Evolutionary conservation across 2,888 invertebrate genomes (phyloP), one percentile per base, ranked within the genome.

Genomic region (Harpalus rufipes): DNA sequence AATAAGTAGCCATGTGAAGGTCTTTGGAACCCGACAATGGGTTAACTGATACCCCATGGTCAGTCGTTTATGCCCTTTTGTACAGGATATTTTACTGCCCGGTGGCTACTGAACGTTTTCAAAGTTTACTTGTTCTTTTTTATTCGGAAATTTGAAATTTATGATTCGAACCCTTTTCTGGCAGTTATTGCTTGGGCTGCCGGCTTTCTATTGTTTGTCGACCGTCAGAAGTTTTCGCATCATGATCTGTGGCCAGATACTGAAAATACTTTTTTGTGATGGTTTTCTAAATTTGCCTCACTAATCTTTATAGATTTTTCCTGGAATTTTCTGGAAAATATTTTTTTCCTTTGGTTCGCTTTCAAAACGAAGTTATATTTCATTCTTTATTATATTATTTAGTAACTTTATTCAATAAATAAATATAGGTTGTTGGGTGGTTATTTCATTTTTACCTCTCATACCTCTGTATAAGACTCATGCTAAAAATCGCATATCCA

Each of bases 111-210:
- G 82, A 82, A 82, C 65, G 58, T 39, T 58, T 82, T 68, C 44
- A 63, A 21, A 12, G 39, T 81, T 72, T 82, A 25, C 56, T 32
- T 81, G n/a, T 21, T 51, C 25, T 56, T 81, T 82, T 82, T 68
- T 82, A 68, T 72, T 72, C 59, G 56, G 51, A 82, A 82, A 82
- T 82, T 21, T 68, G 72, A 72, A 82, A 82, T 82, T 82, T 82
- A 82, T 82, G 82, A 82, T 82, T 65, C 82, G 68, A 82, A 82
- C 82, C 82, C 82, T 82, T 82, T 82, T 82, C 63, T 82, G 82
- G 72, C 82, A 82, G 82, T 82, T 82, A 82, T 82, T 82, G 56
- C 82, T 32, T 18, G 58, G 39, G 16, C 59, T 79, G 79, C 61
- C 59, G 59, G 16, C 79, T 5, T 41, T 41, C 72, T 74, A 21